Percentiles rank a stretch among this genome's conserved stretches.
Conservation (phyloP, 2,888 invertebrate species). For the Cryptus armator region DNA sequence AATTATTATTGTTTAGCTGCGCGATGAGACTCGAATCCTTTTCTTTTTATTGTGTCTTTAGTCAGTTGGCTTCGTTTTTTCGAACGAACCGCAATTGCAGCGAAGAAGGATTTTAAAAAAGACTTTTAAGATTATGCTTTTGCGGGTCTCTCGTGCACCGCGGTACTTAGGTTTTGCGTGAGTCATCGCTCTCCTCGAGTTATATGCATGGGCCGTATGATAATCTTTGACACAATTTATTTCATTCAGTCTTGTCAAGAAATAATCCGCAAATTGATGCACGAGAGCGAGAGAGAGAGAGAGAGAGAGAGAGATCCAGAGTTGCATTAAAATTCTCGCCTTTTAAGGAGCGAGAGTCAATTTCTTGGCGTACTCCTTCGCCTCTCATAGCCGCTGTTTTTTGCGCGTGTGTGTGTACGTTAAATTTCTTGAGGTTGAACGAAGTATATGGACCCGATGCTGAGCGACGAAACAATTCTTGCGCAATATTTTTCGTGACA, state of each 20-base stretch:
- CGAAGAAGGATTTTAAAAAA: neutral
- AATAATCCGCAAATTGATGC: slow-evolving; percentile 66
- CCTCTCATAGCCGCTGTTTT: neutral
- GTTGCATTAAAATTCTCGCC: slow-evolving; percentile 70
- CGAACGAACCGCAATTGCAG: neutral
- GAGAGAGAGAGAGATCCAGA: neutral
- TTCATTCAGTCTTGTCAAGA: slow-evolving; percentile 55
- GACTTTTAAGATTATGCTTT: neutral
- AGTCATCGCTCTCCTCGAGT: slow-evolving; percentile 50
- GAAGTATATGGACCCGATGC: neutral
- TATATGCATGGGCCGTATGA: slow-evolving; percentile 30
- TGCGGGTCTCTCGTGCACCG: neutral
- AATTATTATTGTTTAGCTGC: neutral
- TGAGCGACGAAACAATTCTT: neutral
- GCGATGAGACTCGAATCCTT: neutral
- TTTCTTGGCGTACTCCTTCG: slow-evolving; percentile 53
- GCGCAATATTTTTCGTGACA: neutral
- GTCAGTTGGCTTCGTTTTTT: neutral
- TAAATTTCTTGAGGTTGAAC: neutral
- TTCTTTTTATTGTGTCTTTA: neutral
- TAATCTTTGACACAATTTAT: slow-evolving; percentile 69
- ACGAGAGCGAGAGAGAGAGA: neutral
- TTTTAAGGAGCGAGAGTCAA: slow-evolving; percentile 78
- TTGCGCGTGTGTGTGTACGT: neutral
- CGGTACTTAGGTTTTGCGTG: slow-evolving; percentile 21